Percentiles rank a stretch among this genome's conserved stretches.
Evolutionary conservation across 2,888 invertebrate genomes (phyloP).

Genomic region (Diaperis boleti): DNA sequence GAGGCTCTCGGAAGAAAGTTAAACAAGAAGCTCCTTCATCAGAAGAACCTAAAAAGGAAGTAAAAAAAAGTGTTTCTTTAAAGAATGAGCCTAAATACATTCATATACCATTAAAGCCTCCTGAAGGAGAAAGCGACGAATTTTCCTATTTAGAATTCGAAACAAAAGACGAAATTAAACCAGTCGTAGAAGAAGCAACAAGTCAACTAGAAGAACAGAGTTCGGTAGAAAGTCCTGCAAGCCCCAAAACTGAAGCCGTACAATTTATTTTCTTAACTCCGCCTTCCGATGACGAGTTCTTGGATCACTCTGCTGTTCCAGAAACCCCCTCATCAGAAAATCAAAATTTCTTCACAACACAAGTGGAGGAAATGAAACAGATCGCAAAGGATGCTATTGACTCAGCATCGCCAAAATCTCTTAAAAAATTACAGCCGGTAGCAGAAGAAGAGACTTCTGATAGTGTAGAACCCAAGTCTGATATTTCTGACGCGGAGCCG

Average conservation of each 20-base stretch:
- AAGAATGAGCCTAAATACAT: slow-evolving; percentile 59
- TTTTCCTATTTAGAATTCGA: slow-evolving; percentile 61
- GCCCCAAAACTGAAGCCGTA: slow-evolving; percentile 50
- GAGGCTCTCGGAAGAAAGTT: slow-evolving; percentile 41
- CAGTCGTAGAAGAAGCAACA: background rate
- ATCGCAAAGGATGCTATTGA: slow-evolving; percentile 61
- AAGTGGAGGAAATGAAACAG: slow-evolving; percentile 58
- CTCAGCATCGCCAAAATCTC: slow-evolving; percentile 54
- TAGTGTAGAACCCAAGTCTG: background rate
- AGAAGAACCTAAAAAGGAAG: slow-evolving; percentile 41
- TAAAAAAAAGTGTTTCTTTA: slow-evolving; percentile 34
- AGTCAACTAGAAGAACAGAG: slow-evolving; percentile 8
- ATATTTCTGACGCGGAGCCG: background rate
- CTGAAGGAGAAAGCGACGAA: slow-evolving; percentile 62
- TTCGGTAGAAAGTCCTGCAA: slow-evolving; percentile 48
- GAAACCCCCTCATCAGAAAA: slow-evolving; percentile 59
- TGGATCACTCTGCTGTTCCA: slow-evolving; percentile 59
- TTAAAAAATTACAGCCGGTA: slow-evolving; percentile 49
- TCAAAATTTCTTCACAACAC: slow-evolving; percentile 52
- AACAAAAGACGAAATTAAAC: slow-evolving; percentile 38
- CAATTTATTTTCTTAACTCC: slow-evolving; percentile 64
- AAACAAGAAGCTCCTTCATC: slow-evolving; percentile 32
- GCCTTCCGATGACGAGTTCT: slow-evolving; percentile 64
- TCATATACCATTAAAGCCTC: slow-evolving; percentile 64
- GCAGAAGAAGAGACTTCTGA: slow-evolving; percentile 47